Evolutionary conservation across 1,140 invertebrate species (phyloP), one percentile per base, ranked within the genome.

Genomic region (Holcopasites calliopsidis): DNA sequence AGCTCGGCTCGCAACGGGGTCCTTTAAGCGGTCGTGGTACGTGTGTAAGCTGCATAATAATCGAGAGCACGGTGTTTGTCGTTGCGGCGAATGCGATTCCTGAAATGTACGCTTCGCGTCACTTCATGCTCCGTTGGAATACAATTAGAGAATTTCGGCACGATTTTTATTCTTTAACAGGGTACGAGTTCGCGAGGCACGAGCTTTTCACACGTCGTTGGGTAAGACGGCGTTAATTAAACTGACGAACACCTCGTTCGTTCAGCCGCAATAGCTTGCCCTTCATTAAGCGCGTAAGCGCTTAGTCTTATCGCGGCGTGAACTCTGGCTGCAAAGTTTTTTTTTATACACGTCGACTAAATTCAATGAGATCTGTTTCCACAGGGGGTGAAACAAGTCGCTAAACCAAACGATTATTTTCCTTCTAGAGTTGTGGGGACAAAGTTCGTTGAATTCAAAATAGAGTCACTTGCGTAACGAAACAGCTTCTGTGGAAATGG

Each of bases 21-120:
- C n/a, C 40, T 31, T 31, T 10, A 26, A 44, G 2, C 16, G 16
- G 13, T 7, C 31, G 11, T 8, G 3, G 6, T 16, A 28, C 49
- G 16, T 16, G 28, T 44, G 50, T 26, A 74, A 55, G n/a, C 49
- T 38, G 61, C 71, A 55, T 74, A 74, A 74, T 74, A 47, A 66
- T 18, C 21, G 47, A 44, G 7, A 64, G 1, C 4, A 44, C 18
- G 11, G n/a, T 38, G 60, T 65, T 66, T 21, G 21, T 73, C 71
- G 23, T 11, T 23, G 28, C 4, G 26, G 26, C 13, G 26, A 28
- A 21, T n/a, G 26, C 35, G 16, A 55, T 26, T 35, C 38, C 11
- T 13, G 26, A 21, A n/a, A 44, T 65, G 33, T 13, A 31, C 38
- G 49, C 5, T 38, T 13, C 1, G 8, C 7, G 3, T 1, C 26